These are phyloP conservation scores for Drosophila eugracilis DNA, from an alignment of 1,140 invertebrate genomes.

Conservation along the genomic window DNA sequence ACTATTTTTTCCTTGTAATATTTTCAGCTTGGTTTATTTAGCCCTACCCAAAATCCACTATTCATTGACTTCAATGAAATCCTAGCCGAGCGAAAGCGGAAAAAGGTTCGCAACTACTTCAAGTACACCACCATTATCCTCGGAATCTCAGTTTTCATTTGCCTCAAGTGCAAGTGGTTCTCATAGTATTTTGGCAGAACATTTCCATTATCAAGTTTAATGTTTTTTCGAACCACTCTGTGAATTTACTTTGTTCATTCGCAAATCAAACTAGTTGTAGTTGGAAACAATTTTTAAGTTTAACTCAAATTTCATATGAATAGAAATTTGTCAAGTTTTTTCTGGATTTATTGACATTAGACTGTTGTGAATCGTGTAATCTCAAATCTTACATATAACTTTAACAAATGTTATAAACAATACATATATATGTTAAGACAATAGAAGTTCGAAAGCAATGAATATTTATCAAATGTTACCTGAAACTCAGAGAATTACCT, in stretches of 20 bases:
- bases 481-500: conserved; percentile 22
- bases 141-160: conserved; percentile 77
- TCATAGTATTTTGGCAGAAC: conserved; percentile 33
- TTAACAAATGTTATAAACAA: not conserved
- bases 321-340: conserved; percentile 34
- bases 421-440: conserved; percentile 6
- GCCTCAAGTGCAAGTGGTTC: conserved; percentile 71
- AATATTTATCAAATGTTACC: conserved; percentile 10
- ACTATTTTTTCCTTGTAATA: not conserved
- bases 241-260: conserved; percentile 13
- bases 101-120: conserved; percentile 68
- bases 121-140: conserved; percentile 77
- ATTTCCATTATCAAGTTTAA: conserved; percentile 9
- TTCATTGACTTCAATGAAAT: conserved; percentile 78
- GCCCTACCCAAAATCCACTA: conserved; percentile 67
- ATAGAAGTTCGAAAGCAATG: conserved; percentile 7
- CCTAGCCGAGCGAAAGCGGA: conserved; percentile 70
- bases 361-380: conserved; percentile 4
- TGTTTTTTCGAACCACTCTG: conserved; percentile 4
- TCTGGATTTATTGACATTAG: conserved; percentile 23
- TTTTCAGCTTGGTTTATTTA: conserved; percentile 71
- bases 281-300: conserved; percentile 9
- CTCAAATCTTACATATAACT: not conserved
- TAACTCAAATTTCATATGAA: conserved; percentile 9
- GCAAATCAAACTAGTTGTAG: conserved; percentile 59